Evolutionary conservation across 2,113 vertebrate genomes (phyloP).

Genomic region (Accipiter virgatus): DNA sequence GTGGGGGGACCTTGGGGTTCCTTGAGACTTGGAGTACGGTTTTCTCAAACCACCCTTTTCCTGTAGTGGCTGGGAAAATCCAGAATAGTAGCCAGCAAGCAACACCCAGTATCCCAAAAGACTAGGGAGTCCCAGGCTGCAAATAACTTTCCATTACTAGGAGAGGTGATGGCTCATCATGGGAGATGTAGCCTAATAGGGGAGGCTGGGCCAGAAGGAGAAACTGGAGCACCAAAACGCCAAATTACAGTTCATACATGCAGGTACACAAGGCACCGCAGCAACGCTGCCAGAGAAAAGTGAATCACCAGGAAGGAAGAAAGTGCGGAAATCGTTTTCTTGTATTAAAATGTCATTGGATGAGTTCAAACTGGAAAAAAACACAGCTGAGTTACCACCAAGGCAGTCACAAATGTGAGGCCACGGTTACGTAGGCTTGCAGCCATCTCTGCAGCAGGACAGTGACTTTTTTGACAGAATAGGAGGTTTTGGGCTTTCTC

Average conservation of each 20-base stretch:
- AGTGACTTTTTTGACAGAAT: not conserved
- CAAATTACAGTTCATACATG: not conserved
- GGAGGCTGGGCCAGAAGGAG: not conserved
- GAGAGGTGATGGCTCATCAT: not conserved
- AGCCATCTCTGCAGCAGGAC: not conserved
- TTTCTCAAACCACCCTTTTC: not conserved
- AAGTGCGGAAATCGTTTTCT: not conserved
- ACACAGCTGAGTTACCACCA: not conserved
- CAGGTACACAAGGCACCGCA: not conserved
- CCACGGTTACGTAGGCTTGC: not conserved
- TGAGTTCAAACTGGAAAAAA: not conserved
- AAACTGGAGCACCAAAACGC: not conserved
- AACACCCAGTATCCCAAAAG: not conserved
- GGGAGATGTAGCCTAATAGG: not conserved
- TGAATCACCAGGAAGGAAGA: not conserved
- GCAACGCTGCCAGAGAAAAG: not conserved
- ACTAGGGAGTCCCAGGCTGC: not conserved
- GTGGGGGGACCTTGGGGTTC: accelerated
- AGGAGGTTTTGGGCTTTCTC: not conserved
- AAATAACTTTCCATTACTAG: not conserved
- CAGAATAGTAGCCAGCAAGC: not conserved
- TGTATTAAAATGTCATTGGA: not conserved
- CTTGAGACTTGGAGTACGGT: not conserved
- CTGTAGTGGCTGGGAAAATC: not conserved
- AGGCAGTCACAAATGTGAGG: not conserved